Percentiles rank a stretch among this genome's conserved stretches.
These are phyloP conservation scores for Zaprionus taronus DNA, from an alignment of 1,140 invertebrate species.

Conservation along the genomic window DNA sequence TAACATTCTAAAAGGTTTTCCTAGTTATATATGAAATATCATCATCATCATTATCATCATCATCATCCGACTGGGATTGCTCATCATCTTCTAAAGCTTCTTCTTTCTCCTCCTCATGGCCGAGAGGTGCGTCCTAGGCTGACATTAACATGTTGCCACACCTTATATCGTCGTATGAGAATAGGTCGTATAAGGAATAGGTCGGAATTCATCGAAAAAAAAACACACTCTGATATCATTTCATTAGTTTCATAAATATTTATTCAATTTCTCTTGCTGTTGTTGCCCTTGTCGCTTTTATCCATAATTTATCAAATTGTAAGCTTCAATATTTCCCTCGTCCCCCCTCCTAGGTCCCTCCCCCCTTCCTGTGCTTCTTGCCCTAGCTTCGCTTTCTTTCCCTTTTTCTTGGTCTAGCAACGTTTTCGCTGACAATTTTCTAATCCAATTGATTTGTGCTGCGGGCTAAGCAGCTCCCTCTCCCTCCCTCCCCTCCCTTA, in stretches of 20 bases:
- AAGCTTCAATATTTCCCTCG: constrained; percentile 67
- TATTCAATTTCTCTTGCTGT: constrained; percentile 73
- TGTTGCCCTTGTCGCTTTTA: constrained; percentile 60
- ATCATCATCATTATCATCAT: constrained; percentile 37
- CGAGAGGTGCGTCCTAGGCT: constrained; percentile 12
- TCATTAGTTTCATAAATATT: constrained; percentile 82
- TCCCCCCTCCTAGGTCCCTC: neutral
- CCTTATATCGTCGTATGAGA: neutral
- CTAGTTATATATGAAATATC: constrained; percentile 58
- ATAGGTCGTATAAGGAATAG: neutral
- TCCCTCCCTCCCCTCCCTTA: neutral
- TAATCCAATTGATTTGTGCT: constrained; percentile 81
- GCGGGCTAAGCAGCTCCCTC: constrained; percentile 49
- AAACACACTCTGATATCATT: constrained; percentile 68
- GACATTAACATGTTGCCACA: constrained; percentile 28
- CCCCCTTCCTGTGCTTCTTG: neutral
- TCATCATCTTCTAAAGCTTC: constrained; percentile 29
- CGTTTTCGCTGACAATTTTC: constrained; percentile 76
- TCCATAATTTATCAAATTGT: constrained; percentile 79
- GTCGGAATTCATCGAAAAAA: constrained; percentile 1
- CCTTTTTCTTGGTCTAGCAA: neutral
- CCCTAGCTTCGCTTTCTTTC: neutral
- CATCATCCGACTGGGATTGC: neutral
- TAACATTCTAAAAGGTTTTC: constrained; percentile 81
- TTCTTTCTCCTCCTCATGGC: neutral